Percentiles rank a stretch among this genome's conserved stretches.
phyloP scores from a whole-genome alignment of 2,888 invertebrate genomes.

The Amorpha juglandis region DNA sequence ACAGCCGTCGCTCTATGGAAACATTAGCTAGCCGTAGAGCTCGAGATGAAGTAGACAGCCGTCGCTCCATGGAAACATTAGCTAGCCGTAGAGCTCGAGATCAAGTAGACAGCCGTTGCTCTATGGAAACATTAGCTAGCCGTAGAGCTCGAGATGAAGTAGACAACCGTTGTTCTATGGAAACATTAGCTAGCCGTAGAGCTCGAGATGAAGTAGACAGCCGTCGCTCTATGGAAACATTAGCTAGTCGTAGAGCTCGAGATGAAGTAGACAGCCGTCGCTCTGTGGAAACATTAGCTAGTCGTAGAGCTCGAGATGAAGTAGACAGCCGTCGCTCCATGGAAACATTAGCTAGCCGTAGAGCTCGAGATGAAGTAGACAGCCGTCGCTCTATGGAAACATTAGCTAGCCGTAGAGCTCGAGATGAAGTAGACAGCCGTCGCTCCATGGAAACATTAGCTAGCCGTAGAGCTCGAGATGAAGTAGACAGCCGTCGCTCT shows the following conservation, averaged over 20 bases:
- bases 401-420: background rate
- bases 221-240: background rate
- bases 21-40: background rate
- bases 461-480: background rate
- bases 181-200: background rate
- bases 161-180: no score
- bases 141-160: background rate
- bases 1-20: background rate
- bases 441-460: background rate
- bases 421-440: constrained; percentile 40
- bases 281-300: constrained; percentile 2
- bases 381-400: constrained; percentile 27
- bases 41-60: background rate
- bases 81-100: background rate
- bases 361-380: constrained; percentile 35
- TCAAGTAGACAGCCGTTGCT: background rate
- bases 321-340: constrained; percentile 4
- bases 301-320: background rate
- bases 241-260: background rate
- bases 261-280: constrained; percentile 4
- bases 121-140: background rate
- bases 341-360: background rate
- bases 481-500: background rate
- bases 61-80: background rate
- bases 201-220: background rate